These are phyloP conservation scores for Hirtodrosophila confusa DNA, from an alignment of 2,888 invertebrate species.

Conservation along the genomic window DNA sequence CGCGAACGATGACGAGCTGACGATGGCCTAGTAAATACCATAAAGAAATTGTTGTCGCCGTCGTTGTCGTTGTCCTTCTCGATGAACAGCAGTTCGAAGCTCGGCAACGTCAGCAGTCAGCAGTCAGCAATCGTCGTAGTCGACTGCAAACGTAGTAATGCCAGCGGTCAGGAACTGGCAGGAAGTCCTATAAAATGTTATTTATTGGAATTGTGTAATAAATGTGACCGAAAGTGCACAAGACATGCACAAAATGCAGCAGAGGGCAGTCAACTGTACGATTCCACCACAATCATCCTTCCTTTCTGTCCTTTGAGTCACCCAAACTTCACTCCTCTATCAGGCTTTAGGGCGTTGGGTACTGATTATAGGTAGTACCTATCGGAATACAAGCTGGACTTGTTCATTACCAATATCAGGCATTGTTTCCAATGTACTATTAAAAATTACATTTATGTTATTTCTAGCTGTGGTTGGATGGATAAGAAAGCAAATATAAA, in stretches of 20 bases:
- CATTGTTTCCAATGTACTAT: too few species aligned
- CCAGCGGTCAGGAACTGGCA: conserved; percentile 32
- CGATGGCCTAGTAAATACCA: conserved; percentile 67
- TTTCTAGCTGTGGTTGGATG: too few species aligned
- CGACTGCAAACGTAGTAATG: conserved; percentile 34
- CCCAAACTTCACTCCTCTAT: conserved; percentile 6
- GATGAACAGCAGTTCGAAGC: neutral
- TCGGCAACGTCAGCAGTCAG: neutral
- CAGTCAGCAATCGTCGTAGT: conserved; percentile 25
- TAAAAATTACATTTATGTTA: too few species aligned
- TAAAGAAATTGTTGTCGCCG: conserved; percentile 62
- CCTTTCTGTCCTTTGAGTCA: conserved; percentile 9
- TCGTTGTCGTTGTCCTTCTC: conserved; percentile 2
- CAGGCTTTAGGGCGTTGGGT: neutral
- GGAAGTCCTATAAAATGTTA: conserved; percentile 62
- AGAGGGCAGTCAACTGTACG: conserved; percentile 8
- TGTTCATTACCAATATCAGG: too few species aligned
- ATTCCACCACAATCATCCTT: conserved; percentile 12
- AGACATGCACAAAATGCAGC: conserved; percentile 60
- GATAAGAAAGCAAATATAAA: too few species aligned
- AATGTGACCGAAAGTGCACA: conserved; percentile 70
- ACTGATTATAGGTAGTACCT: too few species aligned
- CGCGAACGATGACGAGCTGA: conserved; percentile 67
- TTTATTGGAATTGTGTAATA: conserved; percentile 73
- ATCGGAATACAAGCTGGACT: too few species aligned